Evolutionary conservation across 2,113 vertebrate genomes (phyloP).

Genomic region (Heterocephalus glaber): DNA sequence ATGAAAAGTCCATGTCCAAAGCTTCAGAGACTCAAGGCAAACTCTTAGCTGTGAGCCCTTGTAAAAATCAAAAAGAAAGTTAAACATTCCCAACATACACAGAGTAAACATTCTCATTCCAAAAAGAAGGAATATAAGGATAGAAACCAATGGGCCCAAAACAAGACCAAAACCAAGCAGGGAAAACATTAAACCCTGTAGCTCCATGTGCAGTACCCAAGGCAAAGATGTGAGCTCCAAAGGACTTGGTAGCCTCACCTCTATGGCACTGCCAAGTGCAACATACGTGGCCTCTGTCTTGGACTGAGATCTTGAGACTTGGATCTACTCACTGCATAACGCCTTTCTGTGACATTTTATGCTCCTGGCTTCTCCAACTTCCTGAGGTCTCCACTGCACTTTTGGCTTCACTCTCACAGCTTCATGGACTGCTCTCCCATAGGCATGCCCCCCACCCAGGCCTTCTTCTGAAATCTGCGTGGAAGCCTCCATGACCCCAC

Average conservation of each 20-base stretch:
- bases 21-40: too few species aligned
- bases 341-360: neutral
- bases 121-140: neutral
- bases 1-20: too few species aligned
- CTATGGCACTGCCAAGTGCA: neutral
- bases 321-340: neutral
- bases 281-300: neutral
- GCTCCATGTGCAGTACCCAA: neutral
- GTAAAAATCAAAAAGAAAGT: neutral
- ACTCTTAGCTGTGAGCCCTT: neutral
- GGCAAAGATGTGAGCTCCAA: neutral
- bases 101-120: neutral
- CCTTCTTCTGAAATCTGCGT: neutral
- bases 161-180: neutral
- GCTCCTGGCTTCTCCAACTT: neutral
- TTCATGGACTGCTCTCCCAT: neutral
- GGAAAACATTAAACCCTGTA: neutral
- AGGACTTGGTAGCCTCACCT: neutral
- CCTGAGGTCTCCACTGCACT: neutral
- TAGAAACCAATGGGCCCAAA: neutral
- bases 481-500: neutral
- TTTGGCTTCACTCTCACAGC: neutral
- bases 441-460: too few species aligned
- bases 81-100: neutral
- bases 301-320: too few species aligned